These are phyloP conservation scores for Drosophila neotestacea DNA, from an alignment of 2,888 invertebrate species.

Conservation along the genomic window DNA sequence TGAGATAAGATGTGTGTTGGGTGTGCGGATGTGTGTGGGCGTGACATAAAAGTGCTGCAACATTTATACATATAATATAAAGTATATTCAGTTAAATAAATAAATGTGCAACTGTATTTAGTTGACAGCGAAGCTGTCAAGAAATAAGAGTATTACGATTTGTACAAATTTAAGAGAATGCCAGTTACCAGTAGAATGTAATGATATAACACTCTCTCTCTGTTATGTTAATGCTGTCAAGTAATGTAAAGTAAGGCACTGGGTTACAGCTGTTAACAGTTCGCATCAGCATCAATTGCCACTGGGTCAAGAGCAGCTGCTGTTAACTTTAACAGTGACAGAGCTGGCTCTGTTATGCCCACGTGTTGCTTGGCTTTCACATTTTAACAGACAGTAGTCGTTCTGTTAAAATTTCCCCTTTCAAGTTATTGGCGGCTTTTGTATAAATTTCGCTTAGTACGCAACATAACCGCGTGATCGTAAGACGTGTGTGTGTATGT, in stretches of 20 bases:
- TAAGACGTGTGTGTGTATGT: constrained; percentile 46
- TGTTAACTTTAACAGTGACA: constrained; percentile 11
- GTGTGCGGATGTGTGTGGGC: constrained; percentile 16
- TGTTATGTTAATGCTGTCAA: constrained; percentile 5
- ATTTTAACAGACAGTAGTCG: constrained; percentile 33
- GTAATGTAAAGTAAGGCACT: constrained; percentile 37
- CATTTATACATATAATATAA: constrained; percentile 60
- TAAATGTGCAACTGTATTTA: constrained; percentile 45
- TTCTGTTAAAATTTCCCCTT: constrained; percentile 69
- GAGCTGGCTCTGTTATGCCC: constrained; percentile 13
- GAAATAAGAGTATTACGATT: constrained; percentile 13
- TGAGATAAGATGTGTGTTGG: constrained; percentile 50
- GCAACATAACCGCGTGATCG: constrained; percentile 40
- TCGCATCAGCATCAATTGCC: background rate
- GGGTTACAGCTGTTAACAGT: constrained; percentile 47
- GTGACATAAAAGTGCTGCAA: constrained; percentile 42
- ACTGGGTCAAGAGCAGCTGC: constrained; percentile 17
- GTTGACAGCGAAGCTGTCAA: constrained; percentile 33
- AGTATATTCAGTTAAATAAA: constrained; percentile 61
- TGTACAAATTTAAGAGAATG: constrained; percentile 47
- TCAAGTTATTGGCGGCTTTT: constrained; percentile 12
- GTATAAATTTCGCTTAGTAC: constrained; percentile 31
- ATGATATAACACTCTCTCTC: background rate
- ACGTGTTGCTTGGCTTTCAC: constrained; percentile 66
- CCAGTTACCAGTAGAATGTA: background rate